Conservation (phyloP, 2,113 vertebrate species). For the Elephantulus edwardii region DNA sequence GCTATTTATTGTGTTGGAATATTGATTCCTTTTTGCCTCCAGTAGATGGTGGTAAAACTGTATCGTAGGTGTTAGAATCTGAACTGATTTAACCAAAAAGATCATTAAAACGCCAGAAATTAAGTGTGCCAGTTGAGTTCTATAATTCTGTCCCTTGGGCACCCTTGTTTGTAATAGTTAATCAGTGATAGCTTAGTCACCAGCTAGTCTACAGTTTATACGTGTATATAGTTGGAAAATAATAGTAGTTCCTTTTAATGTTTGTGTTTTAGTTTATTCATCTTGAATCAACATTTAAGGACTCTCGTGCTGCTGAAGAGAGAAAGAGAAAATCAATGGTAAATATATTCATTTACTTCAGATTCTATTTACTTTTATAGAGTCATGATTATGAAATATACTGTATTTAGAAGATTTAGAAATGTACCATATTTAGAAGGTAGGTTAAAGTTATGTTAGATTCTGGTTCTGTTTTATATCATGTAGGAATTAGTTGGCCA, state of each 20-base stretch:
- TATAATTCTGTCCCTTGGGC: not conserved
- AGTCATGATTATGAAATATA: not conserved
- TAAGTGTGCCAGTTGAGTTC: not conserved
- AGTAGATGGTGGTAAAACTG: slow-evolving; percentile 65
- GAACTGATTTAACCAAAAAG: slow-evolving; percentile 45
- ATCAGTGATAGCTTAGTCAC: slow-evolving; percentile 1
- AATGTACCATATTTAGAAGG: too few species aligned
- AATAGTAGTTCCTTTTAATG: slow-evolving; percentile 61
- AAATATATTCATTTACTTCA: slow-evolving; percentile 61
- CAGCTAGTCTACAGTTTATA: slow-evolving; percentile 26
- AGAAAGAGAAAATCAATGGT: slow-evolving; percentile 81
- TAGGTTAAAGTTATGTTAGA: not conserved
- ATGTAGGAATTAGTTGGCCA: slow-evolving; percentile 15
- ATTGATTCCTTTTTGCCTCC: slow-evolving; percentile 50
- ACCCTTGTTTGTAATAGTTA: slow-evolving; percentile 25
- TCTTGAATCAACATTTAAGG: slow-evolving; percentile 85
- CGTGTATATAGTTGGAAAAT: not conserved
- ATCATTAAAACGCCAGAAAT: slow-evolving; percentile 37
- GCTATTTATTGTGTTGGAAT: not conserved
- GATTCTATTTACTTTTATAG: slow-evolving; percentile 38
- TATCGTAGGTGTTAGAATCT: slow-evolving; percentile 27
- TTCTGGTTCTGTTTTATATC: slow-evolving; percentile 35
- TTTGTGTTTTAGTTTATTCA: slow-evolving; percentile 76
- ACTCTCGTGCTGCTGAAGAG: slow-evolving; percentile 83
- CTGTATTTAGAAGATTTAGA: too few species aligned